phyloP scores from a whole-genome alignment of 92 coral and sea anemone genomes.

The Porites lobata region DNA sequence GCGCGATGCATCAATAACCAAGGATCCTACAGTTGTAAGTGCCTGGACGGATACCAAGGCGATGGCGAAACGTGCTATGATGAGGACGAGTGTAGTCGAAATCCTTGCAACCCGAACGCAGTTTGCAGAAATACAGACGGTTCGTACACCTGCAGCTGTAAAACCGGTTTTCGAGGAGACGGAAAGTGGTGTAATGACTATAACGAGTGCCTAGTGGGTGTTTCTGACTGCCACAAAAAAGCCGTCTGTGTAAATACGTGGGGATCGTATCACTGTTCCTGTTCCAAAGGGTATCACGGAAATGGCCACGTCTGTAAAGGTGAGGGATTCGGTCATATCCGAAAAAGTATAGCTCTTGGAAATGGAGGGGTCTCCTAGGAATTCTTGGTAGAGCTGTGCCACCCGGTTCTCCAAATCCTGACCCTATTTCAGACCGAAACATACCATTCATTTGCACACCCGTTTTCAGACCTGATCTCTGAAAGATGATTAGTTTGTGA shows the following conservation, averaged over 20 bases:
- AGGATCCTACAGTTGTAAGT: slow-evolving; percentile 33
- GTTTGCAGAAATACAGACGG: not conserved
- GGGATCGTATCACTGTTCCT: slow-evolving; percentile 27
- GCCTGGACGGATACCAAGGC: slow-evolving; percentile 22
- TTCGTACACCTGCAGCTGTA: slow-evolving; percentile 11
- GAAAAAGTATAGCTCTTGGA: too few relatives aligned
- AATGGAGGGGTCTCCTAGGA: too few relatives aligned
- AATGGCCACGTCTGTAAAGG: slow-evolving; percentile 26
- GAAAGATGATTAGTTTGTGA: not conserved
- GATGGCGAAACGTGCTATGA: slow-evolving; percentile 17
- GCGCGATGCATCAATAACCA: slow-evolving; percentile 28
- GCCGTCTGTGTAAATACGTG: slow-evolving; percentile 1
- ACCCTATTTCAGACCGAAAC: too few relatives aligned
- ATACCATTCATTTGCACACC: too few relatives aligned
- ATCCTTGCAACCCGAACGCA: not conserved
- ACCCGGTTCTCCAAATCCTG: too few relatives aligned
- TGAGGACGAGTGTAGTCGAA: not conserved
- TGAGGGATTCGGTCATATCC: not conserved
- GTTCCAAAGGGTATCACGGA: slow-evolving; percentile 22
- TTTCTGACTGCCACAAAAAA: slow-evolving; percentile 10
- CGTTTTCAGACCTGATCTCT: too few relatives aligned
- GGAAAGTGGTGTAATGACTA: slow-evolving; percentile 3
- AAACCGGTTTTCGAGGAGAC: slow-evolving; percentile 6
- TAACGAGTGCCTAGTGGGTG: slow-evolving; percentile 13
- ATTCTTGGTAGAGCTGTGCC: too few relatives aligned